A percentile compares a stretch with the other conserved stretches of the same genome.
Evolutionary conservation across 1,140 invertebrate species (phyloP).

Genomic region (Aradophagus sp.): DNA sequence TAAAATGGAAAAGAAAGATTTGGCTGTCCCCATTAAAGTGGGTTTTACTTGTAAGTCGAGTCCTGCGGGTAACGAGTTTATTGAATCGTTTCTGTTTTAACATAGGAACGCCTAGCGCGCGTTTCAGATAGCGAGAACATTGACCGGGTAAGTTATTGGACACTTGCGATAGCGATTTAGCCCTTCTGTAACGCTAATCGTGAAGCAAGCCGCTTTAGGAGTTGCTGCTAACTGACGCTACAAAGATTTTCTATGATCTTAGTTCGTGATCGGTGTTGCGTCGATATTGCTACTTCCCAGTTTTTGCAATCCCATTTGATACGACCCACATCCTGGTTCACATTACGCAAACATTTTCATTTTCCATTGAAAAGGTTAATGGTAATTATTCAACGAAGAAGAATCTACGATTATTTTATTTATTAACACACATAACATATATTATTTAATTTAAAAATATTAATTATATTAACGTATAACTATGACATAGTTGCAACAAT

Average conservation of each 20-base stretch:
- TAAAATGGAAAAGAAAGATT: too few species aligned
- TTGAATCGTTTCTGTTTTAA: conserved; percentile 58
- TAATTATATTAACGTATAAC: too few species aligned
- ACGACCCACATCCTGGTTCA: conserved; percentile 37
- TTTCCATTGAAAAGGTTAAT: conserved; percentile 7
- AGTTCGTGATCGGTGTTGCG: conserved; percentile 56
- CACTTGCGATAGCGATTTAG: conserved; percentile 48
- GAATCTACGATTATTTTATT: too few species aligned
- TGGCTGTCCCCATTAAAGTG: conserved; percentile 22
- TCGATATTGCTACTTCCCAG: conserved; percentile 49
- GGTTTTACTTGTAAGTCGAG: conserved; percentile 28
- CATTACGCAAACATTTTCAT: conserved; percentile 33
- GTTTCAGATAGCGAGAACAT: conserved; percentile 61
- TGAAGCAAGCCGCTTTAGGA: conserved; percentile 53
- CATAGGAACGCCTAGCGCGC: conserved; percentile 59
- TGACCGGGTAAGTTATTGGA: conserved; percentile 60
- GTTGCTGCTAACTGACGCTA: conserved; percentile 51
- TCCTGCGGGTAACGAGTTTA: conserved; percentile 31
- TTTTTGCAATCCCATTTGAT: conserved; percentile 28
- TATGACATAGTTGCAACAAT: too few species aligned
- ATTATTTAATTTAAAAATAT: too few species aligned
- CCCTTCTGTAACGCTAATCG: conserved; percentile 50
- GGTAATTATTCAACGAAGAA: too few species aligned
- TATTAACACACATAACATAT: too few species aligned
- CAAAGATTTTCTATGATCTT: conserved; percentile 42